Evolutionary conservation across 1,140 invertebrate species (phyloP).

Genomic region (Drosophila tristis): DNA sequence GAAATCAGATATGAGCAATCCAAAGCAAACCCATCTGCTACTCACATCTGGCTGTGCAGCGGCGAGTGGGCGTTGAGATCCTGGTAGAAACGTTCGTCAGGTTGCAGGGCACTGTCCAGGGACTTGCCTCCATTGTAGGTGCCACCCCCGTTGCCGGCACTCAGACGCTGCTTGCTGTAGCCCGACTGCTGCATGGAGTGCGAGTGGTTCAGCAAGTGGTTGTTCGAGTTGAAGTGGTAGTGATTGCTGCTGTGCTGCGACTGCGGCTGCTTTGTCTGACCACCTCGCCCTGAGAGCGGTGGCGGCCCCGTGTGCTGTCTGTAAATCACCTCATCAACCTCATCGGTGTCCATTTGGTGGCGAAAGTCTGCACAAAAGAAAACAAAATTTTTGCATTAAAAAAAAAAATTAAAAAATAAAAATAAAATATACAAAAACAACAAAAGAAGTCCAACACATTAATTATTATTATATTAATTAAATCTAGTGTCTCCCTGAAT

Average conservation of each 20-base stretch:
- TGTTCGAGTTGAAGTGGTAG: slow-evolving; percentile 81
- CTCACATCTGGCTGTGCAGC: slow-evolving; percentile 74
- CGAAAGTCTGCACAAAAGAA: slow-evolving; percentile 59
- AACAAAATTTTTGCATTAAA: neutral
- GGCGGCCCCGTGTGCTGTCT: slow-evolving; percentile 52
- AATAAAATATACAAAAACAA: neutral
- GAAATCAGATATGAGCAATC: neutral
- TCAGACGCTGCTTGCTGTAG: slow-evolving; percentile 72
- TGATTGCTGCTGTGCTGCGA: slow-evolving; percentile 71
- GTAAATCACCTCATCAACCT: slow-evolving; percentile 74
- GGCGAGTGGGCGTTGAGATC: slow-evolving; percentile 73
- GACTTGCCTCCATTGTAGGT: slow-evolving; percentile 77
- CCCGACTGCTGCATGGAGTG: slow-evolving; percentile 79
- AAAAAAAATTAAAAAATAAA: no score
- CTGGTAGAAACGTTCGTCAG: slow-evolving; percentile 75
- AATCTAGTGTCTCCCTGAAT: no score
- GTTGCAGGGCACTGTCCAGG: slow-evolving; percentile 72
- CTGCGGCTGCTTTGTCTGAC: slow-evolving; percentile 42
- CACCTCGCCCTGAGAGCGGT: slow-evolving; percentile 22
- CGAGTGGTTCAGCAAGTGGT: slow-evolving; percentile 79
- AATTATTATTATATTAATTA: no score
- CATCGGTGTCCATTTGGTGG: slow-evolving; percentile 80
- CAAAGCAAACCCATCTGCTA: neutral
- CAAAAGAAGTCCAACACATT: no score
- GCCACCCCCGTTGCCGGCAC: slow-evolving; percentile 57